These are phyloP conservation scores for Chlorops oryzae DNA, from an alignment of 1,140 invertebrate species.

Conservation along the genomic window DNA sequence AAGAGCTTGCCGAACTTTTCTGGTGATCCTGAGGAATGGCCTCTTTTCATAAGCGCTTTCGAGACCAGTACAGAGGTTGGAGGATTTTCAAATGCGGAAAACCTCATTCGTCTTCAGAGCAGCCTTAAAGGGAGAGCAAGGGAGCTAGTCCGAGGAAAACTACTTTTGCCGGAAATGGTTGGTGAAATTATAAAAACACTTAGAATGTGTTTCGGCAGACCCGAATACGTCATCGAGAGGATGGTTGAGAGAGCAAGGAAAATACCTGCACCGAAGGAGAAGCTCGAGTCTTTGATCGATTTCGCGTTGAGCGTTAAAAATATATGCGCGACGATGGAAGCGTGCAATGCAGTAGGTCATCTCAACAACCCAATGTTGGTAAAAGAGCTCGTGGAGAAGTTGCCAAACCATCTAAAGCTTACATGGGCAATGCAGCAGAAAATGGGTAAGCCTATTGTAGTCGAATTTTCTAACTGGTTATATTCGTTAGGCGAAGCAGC, in stretches of 20 bases:
- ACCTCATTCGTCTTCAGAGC: not conserved
- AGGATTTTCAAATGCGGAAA: not conserved
- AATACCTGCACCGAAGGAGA: conserved; percentile 6
- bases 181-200: conserved; percentile 10
- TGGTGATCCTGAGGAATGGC: not conserved
- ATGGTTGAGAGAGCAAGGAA: not conserved
- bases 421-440: conserved; percentile 8
- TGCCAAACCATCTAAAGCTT: conserved; percentile 5
- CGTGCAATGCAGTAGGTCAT: conserved; percentile 2
- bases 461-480: not conserved
- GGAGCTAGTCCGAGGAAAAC: conserved; percentile 2
- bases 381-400: conserved; percentile 4
- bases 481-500: not conserved
- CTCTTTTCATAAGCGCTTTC: not conserved
- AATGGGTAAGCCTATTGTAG: not conserved
- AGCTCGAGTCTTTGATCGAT: conserved; percentile 3
- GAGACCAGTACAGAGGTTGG: not conserved
- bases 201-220: conserved; percentile 4
- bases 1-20: not conserved
- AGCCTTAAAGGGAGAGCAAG: not conserved
- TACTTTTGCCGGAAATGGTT: not conserved
- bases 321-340: conserved; percentile 11
- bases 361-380: conserved; percentile 4
- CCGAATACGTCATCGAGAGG: conserved; percentile 3
- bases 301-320: conserved; percentile 5